phyloP scores from a whole-genome alignment of 2,888 invertebrate genomes.

The Prosapia bicincta region DNA sequence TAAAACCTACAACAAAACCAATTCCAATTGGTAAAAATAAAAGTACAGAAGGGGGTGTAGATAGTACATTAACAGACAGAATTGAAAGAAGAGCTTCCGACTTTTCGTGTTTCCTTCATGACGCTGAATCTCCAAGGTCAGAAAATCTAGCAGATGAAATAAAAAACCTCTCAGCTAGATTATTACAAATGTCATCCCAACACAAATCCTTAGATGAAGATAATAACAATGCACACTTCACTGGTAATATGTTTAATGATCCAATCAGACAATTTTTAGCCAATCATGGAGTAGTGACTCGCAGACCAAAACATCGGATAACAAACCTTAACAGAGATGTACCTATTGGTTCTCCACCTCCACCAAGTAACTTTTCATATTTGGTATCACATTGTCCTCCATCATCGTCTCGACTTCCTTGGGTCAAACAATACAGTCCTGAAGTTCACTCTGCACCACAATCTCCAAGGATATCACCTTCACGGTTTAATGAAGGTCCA shows the following conservation, averaged over 20 bases:
- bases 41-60: background rate
- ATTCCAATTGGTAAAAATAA: background rate
- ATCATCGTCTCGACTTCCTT: conserved; percentile 11
- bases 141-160: conserved; percentile 71
- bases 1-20: background rate
- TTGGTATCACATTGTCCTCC: conserved; percentile 31
- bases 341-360: conserved; percentile 56
- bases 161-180: conserved; percentile 64
- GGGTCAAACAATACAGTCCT: conserved; percentile 25
- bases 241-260: conserved; percentile 9
- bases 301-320: conserved; percentile 60
- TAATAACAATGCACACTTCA: conserved; percentile 13
- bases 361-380: conserved; percentile 35
- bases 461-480: conserved; percentile 38
- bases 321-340: conserved; percentile 69
- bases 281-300: conserved; percentile 29
- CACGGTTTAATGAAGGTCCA: conserved; percentile 27
- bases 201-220: conserved; percentile 25
- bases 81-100: conserved; percentile 76
- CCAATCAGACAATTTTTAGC: conserved; percentile 30
- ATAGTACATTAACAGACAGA: conserved; percentile 13
- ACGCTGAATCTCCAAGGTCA: conserved; percentile 31
- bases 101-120: conserved; percentile 61
- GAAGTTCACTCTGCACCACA: conserved; percentile 40
- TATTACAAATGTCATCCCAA: conserved; percentile 29